phyloP scores from a whole-genome alignment of 2,797 vertebrate species.

The Xerus rutilus region DNA sequence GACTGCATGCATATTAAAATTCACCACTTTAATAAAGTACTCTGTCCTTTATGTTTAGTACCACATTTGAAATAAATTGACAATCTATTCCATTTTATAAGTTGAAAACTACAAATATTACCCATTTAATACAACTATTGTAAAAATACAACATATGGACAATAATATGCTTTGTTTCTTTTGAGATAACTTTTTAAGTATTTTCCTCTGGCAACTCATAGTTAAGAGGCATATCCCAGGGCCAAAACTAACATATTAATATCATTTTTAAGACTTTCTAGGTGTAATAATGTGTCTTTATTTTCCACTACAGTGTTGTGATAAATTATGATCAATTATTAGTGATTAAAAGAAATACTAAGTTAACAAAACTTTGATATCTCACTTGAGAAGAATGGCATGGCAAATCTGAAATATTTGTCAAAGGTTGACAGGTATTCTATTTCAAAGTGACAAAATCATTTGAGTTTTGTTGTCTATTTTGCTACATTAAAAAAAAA shows the following conservation, averaged over 20 bases:
- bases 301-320: background rate
- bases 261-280: background rate
- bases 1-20: background rate
- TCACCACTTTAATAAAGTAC: background rate
- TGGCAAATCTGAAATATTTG: background rate
- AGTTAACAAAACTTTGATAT: background rate
- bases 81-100: background rate
- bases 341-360: background rate
- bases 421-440: background rate
- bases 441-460: constrained; percentile 49
- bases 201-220: background rate
- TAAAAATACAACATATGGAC: background rate
- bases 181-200: background rate
- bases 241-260: background rate
- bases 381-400: background rate
- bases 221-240: background rate
- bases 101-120: background rate
- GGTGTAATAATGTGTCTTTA: background rate
- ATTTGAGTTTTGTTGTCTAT: background rate
- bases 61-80: background rate
- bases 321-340: background rate
- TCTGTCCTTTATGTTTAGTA: background rate
- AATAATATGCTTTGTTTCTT: background rate
- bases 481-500: constrained; percentile 14
- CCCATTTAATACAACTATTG: background rate